Conservation (phyloP, 1,140 invertebrate species). For the Rhopalosiphum padi region DNA sequence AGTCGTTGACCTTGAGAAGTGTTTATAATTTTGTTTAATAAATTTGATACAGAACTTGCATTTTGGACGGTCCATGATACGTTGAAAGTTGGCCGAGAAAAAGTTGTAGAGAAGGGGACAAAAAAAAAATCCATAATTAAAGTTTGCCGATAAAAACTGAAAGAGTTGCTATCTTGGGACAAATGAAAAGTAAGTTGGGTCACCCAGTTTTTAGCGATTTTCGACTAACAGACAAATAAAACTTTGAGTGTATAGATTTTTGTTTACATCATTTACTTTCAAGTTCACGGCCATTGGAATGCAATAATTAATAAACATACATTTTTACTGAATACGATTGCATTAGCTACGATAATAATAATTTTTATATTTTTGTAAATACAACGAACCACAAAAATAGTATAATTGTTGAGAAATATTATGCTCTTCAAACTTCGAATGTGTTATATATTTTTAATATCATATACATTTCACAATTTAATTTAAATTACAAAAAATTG, state of each 20-base stretch:
- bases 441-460: neutral
- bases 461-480: neutral
- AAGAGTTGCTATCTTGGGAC: slow-evolving; percentile 49
- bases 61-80: slow-evolving; percentile 35
- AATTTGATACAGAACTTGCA: slow-evolving; percentile 36
- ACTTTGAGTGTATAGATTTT: slow-evolving; percentile 53
- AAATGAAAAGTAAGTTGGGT: slow-evolving; percentile 57
- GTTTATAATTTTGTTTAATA: slow-evolving; percentile 57
- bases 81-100: slow-evolving; percentile 52
- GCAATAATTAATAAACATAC: slow-evolving; percentile 27
- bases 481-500: neutral
- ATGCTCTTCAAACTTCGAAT: neutral
- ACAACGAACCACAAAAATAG: no score
- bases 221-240: slow-evolving; percentile 25
- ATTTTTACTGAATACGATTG: neutral
- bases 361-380: neutral
- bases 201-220: slow-evolving; percentile 51
- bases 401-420: neutral
- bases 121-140: slow-evolving; percentile 56
- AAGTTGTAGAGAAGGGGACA: slow-evolving; percentile 9
- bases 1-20: slow-evolving; percentile 56
- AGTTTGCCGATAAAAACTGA: slow-evolving; percentile 53
- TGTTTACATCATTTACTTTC: neutral
- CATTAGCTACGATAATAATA: neutral
- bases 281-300: slow-evolving; percentile 24